Conservation (phyloP, 2,113 vertebrate genomes). For the Malurus melanocephalus region DNA sequence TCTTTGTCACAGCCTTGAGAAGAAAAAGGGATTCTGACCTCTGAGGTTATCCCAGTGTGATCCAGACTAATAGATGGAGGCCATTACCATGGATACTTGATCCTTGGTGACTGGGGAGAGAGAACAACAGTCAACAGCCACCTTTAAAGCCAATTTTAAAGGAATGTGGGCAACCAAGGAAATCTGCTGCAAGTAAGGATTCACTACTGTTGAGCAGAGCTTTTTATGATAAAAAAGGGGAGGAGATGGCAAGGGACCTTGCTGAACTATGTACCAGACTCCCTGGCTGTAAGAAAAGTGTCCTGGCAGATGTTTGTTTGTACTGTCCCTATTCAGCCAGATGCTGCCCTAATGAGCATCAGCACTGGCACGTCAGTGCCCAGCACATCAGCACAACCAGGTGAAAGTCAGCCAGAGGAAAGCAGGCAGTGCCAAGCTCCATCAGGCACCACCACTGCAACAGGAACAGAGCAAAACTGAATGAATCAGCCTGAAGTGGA, state of each 20-base stretch:
- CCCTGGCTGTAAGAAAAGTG: neutral
- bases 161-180: neutral
- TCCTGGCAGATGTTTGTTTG: neutral
- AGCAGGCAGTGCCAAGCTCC: neutral
- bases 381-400: neutral
- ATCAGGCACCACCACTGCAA: neutral
- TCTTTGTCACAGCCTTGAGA: neutral
- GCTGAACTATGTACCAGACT: neutral
- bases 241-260: neutral
- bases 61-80: neutral
- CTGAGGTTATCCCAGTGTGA: neutral
- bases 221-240: neutral
- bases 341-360: neutral
- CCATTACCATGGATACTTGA: slow-evolving; percentile 6
- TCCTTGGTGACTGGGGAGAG: neutral
- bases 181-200: neutral
- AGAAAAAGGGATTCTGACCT: neutral
- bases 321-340: neutral
- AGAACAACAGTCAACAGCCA: neutral
- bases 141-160: neutral
- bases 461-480: neutral
- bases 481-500: neutral
- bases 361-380: neutral
- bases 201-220: neutral
- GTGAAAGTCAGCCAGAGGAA: slow-evolving; percentile 37